Percentiles rank a stretch among this genome's conserved stretches.
Evolutionary conservation across 2,113 vertebrate species (phyloP).

Genomic region (Camelus bactrianus): DNA sequence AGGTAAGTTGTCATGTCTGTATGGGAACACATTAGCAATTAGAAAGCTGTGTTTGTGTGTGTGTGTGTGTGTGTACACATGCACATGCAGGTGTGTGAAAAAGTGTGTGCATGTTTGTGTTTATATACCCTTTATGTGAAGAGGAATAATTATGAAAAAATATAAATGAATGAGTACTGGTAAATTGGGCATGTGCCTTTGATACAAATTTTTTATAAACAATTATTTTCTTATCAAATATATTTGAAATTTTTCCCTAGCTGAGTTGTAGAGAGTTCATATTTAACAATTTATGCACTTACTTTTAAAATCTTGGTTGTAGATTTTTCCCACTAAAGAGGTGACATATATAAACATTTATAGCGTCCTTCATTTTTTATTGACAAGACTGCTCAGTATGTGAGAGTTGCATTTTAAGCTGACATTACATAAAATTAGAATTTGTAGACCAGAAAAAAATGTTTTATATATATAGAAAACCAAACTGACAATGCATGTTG

Average conservation of each 20-base stretch:
- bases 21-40: fast-evolving
- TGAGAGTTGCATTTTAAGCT: background rate
- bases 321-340: background rate
- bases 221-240: background rate
- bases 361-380: background rate
- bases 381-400: background rate
- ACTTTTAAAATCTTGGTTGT: background rate
- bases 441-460: background rate
- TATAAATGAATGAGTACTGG: background rate
- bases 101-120: background rate
- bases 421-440: background rate
- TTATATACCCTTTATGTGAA: background rate
- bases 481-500: background rate
- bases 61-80: background rate
- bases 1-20: too few relatives aligned
- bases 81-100: background rate
- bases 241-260: background rate
- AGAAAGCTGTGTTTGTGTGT: background rate
- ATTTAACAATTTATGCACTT: background rate
- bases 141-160: background rate
- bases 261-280: background rate
- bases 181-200: background rate
- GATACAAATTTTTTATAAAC: background rate
- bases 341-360: background rate
- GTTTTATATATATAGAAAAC: background rate